Conservation (phyloP, 2,797 vertebrate genomes). For the Myoxocephalus aenaeus region DNA sequence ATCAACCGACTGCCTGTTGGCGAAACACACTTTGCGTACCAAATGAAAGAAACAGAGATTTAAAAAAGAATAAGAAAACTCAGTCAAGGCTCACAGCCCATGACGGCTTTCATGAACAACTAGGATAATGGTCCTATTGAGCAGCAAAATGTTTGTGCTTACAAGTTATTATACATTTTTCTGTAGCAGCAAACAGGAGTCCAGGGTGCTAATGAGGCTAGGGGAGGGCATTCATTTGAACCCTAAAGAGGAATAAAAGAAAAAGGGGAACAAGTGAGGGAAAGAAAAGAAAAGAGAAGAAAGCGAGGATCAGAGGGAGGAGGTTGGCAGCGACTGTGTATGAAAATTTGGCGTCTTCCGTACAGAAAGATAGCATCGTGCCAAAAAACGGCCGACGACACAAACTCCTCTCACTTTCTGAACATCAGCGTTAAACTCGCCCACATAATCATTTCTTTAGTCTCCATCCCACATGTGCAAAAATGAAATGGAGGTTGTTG, state of each 20-base stretch:
- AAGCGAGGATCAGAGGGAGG: constrained; percentile 82
- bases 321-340: constrained; percentile 79
- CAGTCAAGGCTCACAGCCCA: constrained; percentile 52
- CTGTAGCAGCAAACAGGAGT: constrained; percentile 76
- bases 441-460: constrained; percentile 68
- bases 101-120: constrained; percentile 59
- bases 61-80: constrained; percentile 7
- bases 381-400: constrained; percentile 81
- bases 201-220: constrained; percentile 79
- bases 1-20: constrained; percentile 30
- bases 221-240: constrained; percentile 80
- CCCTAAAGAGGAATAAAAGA: constrained; percentile 80
- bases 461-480: constrained; percentile 59
- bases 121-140: constrained; percentile 70
- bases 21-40: constrained; percentile 16
- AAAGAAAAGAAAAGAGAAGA: constrained; percentile 75
- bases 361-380: constrained; percentile 76
- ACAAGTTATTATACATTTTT: constrained; percentile 80
- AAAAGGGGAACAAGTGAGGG: constrained; percentile 76
- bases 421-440: constrained; percentile 66
- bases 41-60: constrained; percentile 40
- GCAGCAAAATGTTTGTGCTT: constrained; percentile 76
- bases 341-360: constrained; percentile 86
- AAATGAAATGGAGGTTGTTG: constrained; percentile 47
- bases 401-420: constrained; percentile 72